Base-by-base conservation (phyloP, 2,113 vertebrate genomes). In the Octodon degus region DNA sequence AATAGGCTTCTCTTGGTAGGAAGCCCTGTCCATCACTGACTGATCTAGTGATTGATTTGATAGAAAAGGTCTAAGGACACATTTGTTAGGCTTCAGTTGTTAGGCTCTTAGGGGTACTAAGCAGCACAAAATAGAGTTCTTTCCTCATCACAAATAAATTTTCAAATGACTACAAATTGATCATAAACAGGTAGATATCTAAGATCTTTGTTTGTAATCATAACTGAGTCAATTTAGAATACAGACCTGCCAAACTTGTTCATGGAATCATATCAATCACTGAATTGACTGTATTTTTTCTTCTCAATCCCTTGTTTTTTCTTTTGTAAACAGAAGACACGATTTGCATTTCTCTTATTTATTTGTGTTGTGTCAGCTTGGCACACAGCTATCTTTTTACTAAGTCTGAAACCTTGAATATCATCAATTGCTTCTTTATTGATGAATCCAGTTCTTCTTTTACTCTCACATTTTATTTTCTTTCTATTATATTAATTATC, bases 81-180 rank as follows among this genome's bases (percentile, higher is more conserved):
- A 3, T 65, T 74, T 86, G 17, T 30, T 4, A 11, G 22, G 37
- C 1, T 72, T 79, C 77, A 80, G 34, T 53, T 84, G 12, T 47
- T 50, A 55, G 65, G 34, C 76, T 60, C 13, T 76, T n/a, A n/a
- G 80, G 19, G 14, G 2, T 70, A 17, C 11, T n/a, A 80, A 62
- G 58, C 53, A 74, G 25, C 34, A 74, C 13, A 74, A 68, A 34
- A 32, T 1, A 0, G 5, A 7, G 0, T 9, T 67, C 47, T 72
- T 90, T 50, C 32, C 67, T 87, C 86, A 90, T 67, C 58, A 60
- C 55, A 90, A 84, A 40, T 27, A 93, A 88, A 24, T 62, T 90
- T 65, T 17, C 62, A 43, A 96, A 86, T 86, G 19, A 80, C 43
- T 80, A 13, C 13, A 89, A 58, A 90, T 90, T 89, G 80, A 70